These are phyloP conservation scores for Elymnias hypermnestra DNA, from an alignment of 1,140 invertebrate species.

Conservation along the genomic window DNA sequence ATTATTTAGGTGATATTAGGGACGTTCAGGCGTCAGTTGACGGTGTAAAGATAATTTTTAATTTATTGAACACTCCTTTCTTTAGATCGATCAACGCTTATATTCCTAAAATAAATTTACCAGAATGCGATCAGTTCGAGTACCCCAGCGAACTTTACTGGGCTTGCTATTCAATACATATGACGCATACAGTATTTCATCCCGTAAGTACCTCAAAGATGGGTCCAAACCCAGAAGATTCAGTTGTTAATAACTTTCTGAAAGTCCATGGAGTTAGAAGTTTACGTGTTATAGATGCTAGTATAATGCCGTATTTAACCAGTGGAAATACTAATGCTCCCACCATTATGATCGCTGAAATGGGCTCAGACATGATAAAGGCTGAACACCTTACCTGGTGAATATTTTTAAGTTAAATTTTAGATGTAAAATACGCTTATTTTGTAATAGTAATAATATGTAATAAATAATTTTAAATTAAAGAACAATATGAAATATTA, in stretches of 20 bases:
- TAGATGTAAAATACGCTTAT: too few species aligned
- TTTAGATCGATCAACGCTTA: conserved; percentile 57
- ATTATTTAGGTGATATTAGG: too few species aligned
- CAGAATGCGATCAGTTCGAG: conserved; percentile 50
- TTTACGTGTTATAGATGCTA: too few species aligned
- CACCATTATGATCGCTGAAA: conserved; percentile 34
- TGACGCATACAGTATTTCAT: conserved; percentile 80
- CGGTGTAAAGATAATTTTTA: conserved; percentile 67
- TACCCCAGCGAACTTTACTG: conserved; percentile 79
- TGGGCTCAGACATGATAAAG: neutral
- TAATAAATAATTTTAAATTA: too few species aligned
- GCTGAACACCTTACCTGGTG: neutral
- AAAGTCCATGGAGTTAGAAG: conserved; percentile 80
- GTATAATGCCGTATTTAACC: conserved; percentile 30
- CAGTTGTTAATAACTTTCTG: conserved; percentile 82
- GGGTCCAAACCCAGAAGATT: conserved; percentile 77
- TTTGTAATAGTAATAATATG: too few species aligned
- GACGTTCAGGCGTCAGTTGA: conserved; percentile 80
- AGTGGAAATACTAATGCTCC: conserved; percentile 33
- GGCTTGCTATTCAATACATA: conserved; percentile 74
- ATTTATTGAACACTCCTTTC: conserved; percentile 57
- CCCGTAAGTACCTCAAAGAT: conserved; percentile 86
- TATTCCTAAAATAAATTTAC: conserved; percentile 57
- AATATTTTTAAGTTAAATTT: too few species aligned
- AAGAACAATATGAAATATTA: too few species aligned